phyloP scores from a whole-genome alignment of 2,113 vertebrate genomes.

The Eubucco bourcierii region DNA sequence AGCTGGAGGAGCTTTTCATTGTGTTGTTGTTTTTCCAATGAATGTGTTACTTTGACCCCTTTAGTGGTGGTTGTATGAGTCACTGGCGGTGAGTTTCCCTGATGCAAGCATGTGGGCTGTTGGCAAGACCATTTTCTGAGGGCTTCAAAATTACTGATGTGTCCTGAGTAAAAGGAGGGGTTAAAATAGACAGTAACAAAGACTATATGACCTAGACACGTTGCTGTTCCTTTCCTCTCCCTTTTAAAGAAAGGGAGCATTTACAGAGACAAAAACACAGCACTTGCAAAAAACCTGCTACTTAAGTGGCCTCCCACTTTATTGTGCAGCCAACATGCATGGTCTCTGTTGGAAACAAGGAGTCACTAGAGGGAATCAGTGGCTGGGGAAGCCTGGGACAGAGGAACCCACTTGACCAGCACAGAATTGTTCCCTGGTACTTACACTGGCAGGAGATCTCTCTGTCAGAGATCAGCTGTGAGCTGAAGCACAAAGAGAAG shows the following conservation, averaged over 20 bases:
- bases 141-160: neutral
- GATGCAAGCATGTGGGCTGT: neutral
- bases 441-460: fast-evolving
- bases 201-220: neutral
- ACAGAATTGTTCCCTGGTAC: neutral
- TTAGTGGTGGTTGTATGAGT: neutral
- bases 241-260: neutral
- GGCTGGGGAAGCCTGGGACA: neutral
- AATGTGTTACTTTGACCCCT: neutral
- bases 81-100: neutral
- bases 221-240: neutral
- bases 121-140: neutral
- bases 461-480: neutral
- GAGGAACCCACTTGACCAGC: neutral
- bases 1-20: neutral
- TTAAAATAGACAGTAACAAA: neutral
- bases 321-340: fast-evolving
- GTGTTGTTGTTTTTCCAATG: neutral
- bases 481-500: neutral
- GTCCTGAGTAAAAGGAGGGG: neutral
- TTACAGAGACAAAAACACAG: neutral
- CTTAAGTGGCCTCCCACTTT: neutral
- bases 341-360: neutral
- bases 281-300: neutral
- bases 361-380: neutral